Evolutionary conservation across 2,888 invertebrate genomes (phyloP).

Genomic region (Sipha maydis): DNA sequence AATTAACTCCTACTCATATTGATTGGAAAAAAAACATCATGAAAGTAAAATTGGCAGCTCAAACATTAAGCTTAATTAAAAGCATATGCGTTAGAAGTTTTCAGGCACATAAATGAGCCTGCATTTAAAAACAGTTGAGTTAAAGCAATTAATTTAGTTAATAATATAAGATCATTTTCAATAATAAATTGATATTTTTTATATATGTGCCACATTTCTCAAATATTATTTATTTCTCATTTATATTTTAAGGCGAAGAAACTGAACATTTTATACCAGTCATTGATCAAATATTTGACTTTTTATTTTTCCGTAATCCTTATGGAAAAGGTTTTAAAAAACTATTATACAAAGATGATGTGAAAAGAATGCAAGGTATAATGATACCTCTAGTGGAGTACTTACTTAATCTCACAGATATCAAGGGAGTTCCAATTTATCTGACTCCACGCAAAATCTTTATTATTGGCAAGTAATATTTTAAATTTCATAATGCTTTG

Average conservation of each 20-base stretch:
- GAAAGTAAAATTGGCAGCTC: too few relatives aligned
- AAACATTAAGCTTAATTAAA: not conserved
- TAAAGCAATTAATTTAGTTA: constrained; percentile 4
- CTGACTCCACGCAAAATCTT: too few relatives aligned
- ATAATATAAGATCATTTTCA: constrained; percentile 1
- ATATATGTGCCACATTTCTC: constrained; percentile 5
- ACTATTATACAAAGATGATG: constrained; percentile 2
- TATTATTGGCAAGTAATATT: constrained; percentile 3
- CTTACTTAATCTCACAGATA: constrained; percentile 11
- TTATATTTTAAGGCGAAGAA: constrained; percentile 1
- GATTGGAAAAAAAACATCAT: too few relatives aligned
- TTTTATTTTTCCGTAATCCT: constrained; percentile 19
- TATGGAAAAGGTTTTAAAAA: constrained; percentile 22
- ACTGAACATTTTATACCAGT: constrained; percentile 8
- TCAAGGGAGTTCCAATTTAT: not conserved
- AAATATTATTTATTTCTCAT: constrained; percentile 19
- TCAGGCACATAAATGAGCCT: not conserved
- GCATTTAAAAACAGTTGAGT: constrained; percentile 25
- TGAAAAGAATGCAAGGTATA: not conserved
- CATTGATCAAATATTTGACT: constrained; percentile 34
- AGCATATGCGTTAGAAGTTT: constrained; percentile 5
- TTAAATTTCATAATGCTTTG: too few relatives aligned
- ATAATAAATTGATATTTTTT: not conserved
- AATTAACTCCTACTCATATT: too few relatives aligned
- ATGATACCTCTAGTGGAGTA: not conserved